Evolutionary conservation across 2,113 vertebrate species (phyloP).

Genomic region (Montifringilla adamsi): DNA sequence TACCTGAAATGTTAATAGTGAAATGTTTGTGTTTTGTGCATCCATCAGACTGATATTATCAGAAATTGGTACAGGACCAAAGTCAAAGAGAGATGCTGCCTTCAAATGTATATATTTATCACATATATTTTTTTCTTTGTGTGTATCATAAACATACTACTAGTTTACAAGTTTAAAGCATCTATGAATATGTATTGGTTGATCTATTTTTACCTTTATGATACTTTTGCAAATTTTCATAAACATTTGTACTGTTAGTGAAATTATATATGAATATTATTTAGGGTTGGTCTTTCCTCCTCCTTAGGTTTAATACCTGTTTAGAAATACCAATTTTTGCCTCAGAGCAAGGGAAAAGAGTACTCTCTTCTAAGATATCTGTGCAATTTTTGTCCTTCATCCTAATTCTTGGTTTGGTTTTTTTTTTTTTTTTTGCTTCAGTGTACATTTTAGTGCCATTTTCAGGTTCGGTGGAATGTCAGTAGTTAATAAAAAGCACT

Average conservation of each 20-base stretch:
- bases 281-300: background rate
- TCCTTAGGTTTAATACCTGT: background rate
- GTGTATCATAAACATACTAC: background rate
- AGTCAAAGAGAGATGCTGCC: background rate
- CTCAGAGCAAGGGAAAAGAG: background rate
- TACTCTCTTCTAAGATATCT: background rate
- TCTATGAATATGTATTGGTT: background rate
- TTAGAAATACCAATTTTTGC: background rate
- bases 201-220: background rate
- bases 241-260: background rate
- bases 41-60: background rate
- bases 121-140: background rate
- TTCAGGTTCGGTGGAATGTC: background rate
- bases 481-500: background rate
- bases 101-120: background rate
- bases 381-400: background rate
- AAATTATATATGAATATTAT: background rate
- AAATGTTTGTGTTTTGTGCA: background rate
- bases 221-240: background rate
- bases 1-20: background rate
- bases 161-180: background rate
- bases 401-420: background rate
- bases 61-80: background rate
- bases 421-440: background rate
- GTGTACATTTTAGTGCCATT: background rate